phyloP scores from a whole-genome alignment of 2,888 invertebrate genomes.

The Parnassius apollo region DNA sequence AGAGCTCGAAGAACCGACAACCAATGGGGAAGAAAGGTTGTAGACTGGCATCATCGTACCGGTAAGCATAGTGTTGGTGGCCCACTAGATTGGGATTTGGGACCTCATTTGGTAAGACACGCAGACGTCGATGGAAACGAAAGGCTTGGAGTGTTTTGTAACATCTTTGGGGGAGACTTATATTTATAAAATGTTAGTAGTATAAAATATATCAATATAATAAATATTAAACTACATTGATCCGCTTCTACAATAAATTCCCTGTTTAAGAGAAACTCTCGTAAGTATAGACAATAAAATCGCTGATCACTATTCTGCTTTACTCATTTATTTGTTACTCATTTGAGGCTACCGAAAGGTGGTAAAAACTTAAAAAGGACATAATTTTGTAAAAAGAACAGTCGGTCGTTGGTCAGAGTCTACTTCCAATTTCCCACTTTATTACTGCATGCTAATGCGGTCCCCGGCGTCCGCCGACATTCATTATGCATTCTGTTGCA shows the following conservation, averaged over 20 bases:
- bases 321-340: slow-evolving; percentile 6
- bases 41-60: no score
- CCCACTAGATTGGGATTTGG: no score
- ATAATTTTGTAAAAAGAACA: slow-evolving; percentile 28
- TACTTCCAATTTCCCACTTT: slow-evolving; percentile 33
- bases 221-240: background rate
- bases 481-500: slow-evolving; percentile 34
- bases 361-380: slow-evolving; percentile 32
- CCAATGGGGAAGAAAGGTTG: no score
- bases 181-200: no score
- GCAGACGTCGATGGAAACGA: no score
- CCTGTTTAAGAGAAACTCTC: slow-evolving; percentile 5
- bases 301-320: slow-evolving; percentile 14
- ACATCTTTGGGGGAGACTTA: no score
- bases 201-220: background rate
- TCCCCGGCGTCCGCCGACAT: slow-evolving; percentile 25
- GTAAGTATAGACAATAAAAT: background rate
- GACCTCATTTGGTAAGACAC: no score
- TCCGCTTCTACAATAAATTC: background rate
- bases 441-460: slow-evolving; percentile 31
- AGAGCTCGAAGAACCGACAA: no score
- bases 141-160: no score
- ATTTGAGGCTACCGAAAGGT: slow-evolving; percentile 36
- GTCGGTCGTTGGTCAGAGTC: slow-evolving; percentile 26
- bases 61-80: no score